These are phyloP conservation scores for Ctenochaetus hawaiiensis DNA, from an alignment of 2,797 vertebrate genomes.

Conservation along the genomic window DNA sequence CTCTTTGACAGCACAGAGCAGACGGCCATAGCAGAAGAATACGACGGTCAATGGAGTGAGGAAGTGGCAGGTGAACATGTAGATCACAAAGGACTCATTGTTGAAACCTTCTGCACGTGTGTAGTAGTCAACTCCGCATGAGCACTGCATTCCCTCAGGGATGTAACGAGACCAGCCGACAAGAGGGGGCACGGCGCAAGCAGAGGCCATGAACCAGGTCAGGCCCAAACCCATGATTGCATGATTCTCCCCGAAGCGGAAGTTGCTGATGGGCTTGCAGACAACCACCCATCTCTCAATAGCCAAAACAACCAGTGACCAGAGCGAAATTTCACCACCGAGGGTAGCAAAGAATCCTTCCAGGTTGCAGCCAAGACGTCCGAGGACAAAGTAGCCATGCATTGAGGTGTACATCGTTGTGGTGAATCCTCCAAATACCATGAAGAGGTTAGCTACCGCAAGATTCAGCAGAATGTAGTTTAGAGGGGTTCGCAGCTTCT, in stretches of 20 bases:
- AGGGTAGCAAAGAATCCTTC: constrained; percentile 97
- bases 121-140: constrained; percentile 97
- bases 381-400: constrained; percentile 96
- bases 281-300: constrained; percentile 95
- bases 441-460: constrained; percentile 94
- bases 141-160: constrained; percentile 98
- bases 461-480: constrained; percentile 98
- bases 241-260: constrained; percentile 95
- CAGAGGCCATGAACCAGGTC: constrained; percentile 90
- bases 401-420: constrained; percentile 94
- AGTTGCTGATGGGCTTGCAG: constrained; percentile 98
- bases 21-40: constrained; percentile 96
- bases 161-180: constrained; percentile 96
- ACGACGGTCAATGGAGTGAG: constrained; percentile 81
- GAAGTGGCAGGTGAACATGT: constrained; percentile 95
- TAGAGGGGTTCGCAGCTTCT: constrained; percentile 96
- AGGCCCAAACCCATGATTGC: constrained; percentile 92
- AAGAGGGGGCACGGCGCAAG: constrained; percentile 91
- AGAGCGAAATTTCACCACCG: constrained; percentile 93
- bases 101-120: constrained; percentile 93
- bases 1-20: constrained; percentile 96
- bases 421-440: constrained; percentile 96
- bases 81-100: constrained; percentile 97
- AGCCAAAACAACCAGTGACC: constrained; percentile 96
- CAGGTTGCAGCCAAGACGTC: constrained; percentile 91